Base-by-base conservation (phyloP, 2,113 vertebrate species). In the Anser cygnoides region DNA sequence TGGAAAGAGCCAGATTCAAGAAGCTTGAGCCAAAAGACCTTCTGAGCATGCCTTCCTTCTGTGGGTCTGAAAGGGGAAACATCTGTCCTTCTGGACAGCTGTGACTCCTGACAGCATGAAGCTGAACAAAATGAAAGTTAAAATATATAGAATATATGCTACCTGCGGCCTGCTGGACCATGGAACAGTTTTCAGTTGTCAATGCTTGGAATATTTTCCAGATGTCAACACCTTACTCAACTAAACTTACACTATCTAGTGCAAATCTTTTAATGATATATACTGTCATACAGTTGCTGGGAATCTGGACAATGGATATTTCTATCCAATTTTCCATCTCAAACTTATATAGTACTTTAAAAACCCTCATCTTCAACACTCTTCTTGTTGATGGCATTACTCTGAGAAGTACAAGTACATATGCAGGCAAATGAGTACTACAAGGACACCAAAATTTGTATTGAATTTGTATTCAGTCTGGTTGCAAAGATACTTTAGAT, bases 201-300 rank as follows among this genome's bases (percentile, higher is more conserved):
- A 49, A 49, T 5, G 4, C 46, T 20, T 22, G 46, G 10, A 49
- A 49, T 49, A 49, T 49, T 21, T 49, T 49, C 46, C 67, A 75
- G 49, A 28, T 16, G 26, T 25, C 9, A 16, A 59, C 12, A 33
- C 39, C 21, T 19, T 57, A 21, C 21, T 52, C 61, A 57, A 62
- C 31, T 12, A 43, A 85, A 35, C 13, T 1, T 4, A 12, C 12
- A 16, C 39, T 10, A 23, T 28, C 49, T 1, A 14, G 26, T 66
- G 37, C 39, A 70, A 73, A 58, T 21, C 39, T 55, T 55, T 23
- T 21, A 20, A n/a, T 3, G 20, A n/a, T 11, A 23, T 3, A 25
- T 0, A 2, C 62, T 35, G 52, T 1, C 0, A 67, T 55, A n/a
- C 21, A 65, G 6, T 4, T 71, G 28, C 66, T 39, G 61, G 11